Percentiles rank a stretch among this genome's conserved stretches.
Conservation (phyloP, 2,113 vertebrate species). For the Mormyrus iriodes region DNA sequence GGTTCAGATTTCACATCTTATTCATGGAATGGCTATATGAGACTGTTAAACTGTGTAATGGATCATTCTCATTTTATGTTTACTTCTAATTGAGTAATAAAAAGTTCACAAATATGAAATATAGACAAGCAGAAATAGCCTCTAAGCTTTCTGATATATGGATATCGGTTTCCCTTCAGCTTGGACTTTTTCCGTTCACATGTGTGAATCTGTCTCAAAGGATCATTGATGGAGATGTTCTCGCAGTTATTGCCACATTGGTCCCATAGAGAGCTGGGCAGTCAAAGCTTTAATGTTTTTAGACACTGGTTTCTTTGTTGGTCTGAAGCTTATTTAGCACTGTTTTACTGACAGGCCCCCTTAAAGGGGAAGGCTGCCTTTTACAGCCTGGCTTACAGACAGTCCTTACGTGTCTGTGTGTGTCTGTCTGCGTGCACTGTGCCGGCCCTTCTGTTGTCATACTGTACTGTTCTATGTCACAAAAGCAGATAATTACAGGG, state of each 20-base stretch:
- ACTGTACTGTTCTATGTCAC: background rate
- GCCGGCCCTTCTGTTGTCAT: background rate
- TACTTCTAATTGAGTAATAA: background rate
- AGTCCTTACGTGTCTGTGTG: background rate
- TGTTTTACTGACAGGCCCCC: background rate
- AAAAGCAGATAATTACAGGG: background rate
- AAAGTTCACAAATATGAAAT: background rate
- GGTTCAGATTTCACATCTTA: background rate
- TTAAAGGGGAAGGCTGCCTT: conserved; percentile 12
- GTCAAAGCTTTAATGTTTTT: background rate
- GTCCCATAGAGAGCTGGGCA: conserved; percentile 3
- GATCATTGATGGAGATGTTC: background rate
- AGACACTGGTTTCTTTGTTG: background rate
- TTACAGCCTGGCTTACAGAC: background rate
- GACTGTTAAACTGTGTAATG: background rate
- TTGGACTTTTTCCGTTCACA: background rate
- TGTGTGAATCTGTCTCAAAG: background rate
- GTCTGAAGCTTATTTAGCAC: conserved; percentile 12
- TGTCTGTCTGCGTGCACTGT: background rate
- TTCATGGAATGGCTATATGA: background rate
- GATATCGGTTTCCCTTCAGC: background rate
- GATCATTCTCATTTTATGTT: background rate
- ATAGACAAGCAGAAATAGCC: background rate
- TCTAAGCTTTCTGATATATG: background rate
- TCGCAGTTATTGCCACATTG: background rate